These are phyloP conservation scores for Cryptocephalus moraei DNA, from an alignment of 2,888 invertebrate genomes.

Conservation along the genomic window DNA sequence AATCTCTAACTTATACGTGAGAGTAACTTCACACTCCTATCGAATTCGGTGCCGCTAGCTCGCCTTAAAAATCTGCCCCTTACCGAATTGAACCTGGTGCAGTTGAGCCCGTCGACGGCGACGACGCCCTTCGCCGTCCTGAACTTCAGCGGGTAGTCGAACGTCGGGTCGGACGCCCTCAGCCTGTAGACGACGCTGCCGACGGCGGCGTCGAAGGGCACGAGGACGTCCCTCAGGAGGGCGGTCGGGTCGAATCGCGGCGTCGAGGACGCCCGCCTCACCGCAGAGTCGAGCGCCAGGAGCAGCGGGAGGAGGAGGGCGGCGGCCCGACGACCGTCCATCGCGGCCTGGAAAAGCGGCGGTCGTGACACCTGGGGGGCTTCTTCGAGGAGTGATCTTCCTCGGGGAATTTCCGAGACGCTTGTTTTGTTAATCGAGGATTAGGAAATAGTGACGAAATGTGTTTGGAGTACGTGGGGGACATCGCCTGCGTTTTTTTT, in stretches of 20 bases:
- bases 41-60: no score
- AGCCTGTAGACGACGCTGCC: constrained; percentile 75
- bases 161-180: constrained; percentile 78
- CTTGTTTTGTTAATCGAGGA: no score
- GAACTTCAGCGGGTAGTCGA: constrained; percentile 77
- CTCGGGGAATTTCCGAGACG: no score
- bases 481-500: no score
- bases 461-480: no score
- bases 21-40: no score
- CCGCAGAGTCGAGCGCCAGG: neutral
- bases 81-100: constrained; percentile 72
- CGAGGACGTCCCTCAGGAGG: constrained; percentile 69
- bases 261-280: constrained; percentile 41
- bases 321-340: constrained; percentile 24
- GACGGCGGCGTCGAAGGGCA: constrained; percentile 74
- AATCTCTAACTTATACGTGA: no score
- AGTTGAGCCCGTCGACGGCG: constrained; percentile 70
- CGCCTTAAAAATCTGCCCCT: constrained; percentile 60
- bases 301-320: constrained; percentile 7
- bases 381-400: no score
- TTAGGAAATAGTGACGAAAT: no score
- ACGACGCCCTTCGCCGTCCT: constrained; percentile 56
- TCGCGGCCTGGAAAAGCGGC: constrained; percentile 8
- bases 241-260: constrained; percentile 79
- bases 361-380: no score